Percentiles rank a stretch among this genome's conserved stretches.
Conservation (phyloP, 2,888 invertebrate genomes). For the Phalera bucephala region DNA sequence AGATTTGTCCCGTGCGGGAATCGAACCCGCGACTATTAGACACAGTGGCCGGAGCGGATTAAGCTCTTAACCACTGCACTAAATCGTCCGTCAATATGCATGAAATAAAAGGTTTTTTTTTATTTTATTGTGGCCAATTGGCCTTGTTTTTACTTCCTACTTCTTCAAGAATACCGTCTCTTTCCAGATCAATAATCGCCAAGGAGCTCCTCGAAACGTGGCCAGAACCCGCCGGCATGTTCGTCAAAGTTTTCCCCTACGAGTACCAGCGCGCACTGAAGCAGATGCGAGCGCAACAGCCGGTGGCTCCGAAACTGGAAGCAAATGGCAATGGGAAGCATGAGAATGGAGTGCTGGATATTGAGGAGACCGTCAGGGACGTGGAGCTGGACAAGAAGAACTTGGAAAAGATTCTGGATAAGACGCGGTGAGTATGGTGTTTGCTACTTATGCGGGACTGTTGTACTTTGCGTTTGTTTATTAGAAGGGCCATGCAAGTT, state of each 20-base stretch:
- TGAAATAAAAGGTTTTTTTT: too few species aligned
- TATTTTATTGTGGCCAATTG: too few species aligned
- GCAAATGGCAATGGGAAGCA: constrained; percentile 47
- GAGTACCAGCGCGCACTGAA: constrained; percentile 97
- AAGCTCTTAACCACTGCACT: too few species aligned
- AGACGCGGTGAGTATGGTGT: constrained; percentile 82
- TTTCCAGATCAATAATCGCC: constrained; percentile 91
- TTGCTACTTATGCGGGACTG: too few species aligned
- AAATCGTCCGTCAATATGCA: too few species aligned
- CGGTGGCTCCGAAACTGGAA: constrained; percentile 40
- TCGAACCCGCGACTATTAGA: too few species aligned
- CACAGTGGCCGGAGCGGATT: too few species aligned
- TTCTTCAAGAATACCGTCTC: too few species aligned
- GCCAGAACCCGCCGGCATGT: constrained; percentile 89
- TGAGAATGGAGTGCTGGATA: constrained; percentile 85
- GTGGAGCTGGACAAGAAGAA: constrained; percentile 90
- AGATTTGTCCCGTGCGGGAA: too few species aligned
- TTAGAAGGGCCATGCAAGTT: too few species aligned
- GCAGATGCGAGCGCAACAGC: constrained; percentile 72
- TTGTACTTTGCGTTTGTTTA: neutral
- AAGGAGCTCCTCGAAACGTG: constrained; percentile 90
- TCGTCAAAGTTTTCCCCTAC: constrained; percentile 98
- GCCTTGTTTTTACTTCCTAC: too few species aligned
- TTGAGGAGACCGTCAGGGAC: constrained; percentile 94
- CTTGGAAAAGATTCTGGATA: constrained; percentile 91